Evolutionary conservation across 2,113 vertebrate species (phyloP).

Genomic region (Myodes glareolus): DNA sequence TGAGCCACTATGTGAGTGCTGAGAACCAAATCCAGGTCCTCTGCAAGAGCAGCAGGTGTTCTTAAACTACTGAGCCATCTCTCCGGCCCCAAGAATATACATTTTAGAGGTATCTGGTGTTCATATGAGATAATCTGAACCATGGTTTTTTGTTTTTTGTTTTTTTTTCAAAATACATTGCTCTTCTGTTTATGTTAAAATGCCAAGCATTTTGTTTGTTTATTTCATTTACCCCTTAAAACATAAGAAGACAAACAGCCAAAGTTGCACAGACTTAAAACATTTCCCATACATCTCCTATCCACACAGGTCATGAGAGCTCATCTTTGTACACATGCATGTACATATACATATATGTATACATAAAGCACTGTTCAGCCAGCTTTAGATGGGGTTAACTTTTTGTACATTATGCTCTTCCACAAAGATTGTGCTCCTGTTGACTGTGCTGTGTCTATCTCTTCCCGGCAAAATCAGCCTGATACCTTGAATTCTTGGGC

Average conservation of each 20-base stretch:
- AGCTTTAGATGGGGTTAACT: not conserved
- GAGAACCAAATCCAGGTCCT: not conserved
- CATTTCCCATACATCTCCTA: not conserved
- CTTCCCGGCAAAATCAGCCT: not conserved
- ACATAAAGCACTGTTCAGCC: not conserved
- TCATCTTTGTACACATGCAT: not conserved
- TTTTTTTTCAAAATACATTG: slow-evolving; percentile 22
- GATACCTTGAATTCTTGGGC: not conserved
- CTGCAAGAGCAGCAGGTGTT: not conserved
- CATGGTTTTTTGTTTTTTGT: not conserved
- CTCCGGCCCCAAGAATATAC: not conserved
- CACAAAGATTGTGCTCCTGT: not conserved
- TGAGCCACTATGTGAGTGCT: not conserved
- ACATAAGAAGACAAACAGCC: not conserved
- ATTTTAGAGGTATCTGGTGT: not conserved
- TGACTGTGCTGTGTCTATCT: not conserved
- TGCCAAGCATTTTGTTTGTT: not conserved
- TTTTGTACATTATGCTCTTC: not conserved
- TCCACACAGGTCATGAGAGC: not conserved
- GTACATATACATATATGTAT: not conserved
- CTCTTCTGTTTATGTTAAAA: slow-evolving; percentile 32
- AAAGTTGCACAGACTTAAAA: not conserved
- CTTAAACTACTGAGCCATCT: not conserved
- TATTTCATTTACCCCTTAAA: slow-evolving; percentile 11
- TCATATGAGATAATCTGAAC: slow-evolving; percentile 4